These are phyloP conservation scores for Epirrhoe tristata DNA, from an alignment of 2,888 invertebrate genomes.

Conservation along the genomic window DNA sequence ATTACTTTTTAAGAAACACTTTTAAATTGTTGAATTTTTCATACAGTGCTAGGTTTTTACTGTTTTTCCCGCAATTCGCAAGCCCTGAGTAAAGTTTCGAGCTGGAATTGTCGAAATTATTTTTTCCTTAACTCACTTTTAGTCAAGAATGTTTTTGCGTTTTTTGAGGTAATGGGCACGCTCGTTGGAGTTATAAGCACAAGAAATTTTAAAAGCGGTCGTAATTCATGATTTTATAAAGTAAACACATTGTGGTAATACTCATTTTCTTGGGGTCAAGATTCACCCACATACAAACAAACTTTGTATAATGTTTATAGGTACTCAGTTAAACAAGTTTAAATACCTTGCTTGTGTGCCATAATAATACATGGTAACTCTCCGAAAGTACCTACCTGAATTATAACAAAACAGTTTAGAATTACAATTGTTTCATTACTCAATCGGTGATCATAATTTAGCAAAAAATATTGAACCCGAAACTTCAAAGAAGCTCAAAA, in stretches of 20 bases:
- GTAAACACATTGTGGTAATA: background rate
- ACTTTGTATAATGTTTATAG: no score
- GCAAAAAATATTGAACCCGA: slow-evolving; percentile 2
- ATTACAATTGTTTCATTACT: background rate
- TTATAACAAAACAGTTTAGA: no score
- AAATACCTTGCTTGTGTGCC: no score
- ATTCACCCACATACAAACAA: no score
- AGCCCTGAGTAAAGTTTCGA: background rate
- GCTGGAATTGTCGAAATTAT: slow-evolving; percentile 5
- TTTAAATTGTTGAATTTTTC: slow-evolving; percentile 2
- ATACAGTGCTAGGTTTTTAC: slow-evolving; percentile 4
- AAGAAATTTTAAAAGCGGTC: background rate
- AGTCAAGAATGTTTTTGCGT: slow-evolving; percentile 14
- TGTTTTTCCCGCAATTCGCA: slow-evolving; percentile 3
- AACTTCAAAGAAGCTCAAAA: slow-evolving; percentile 34
- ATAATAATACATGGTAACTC: no score
- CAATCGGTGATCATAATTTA: slow-evolving; percentile 2
- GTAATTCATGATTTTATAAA: slow-evolving; percentile 1
- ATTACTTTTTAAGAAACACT: background rate
- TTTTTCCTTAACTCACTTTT: slow-evolving; percentile 11
- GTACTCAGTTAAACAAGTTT: no score
- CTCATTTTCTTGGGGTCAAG: background rate
- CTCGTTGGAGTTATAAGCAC: slow-evolving; percentile 8
- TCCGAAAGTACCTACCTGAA: no score
- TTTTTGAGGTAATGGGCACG: slow-evolving; percentile 12